These are phyloP conservation scores for Notodonta ziczac DNA, from an alignment of 2,888 invertebrate genomes.

Conservation along the genomic window DNA sequence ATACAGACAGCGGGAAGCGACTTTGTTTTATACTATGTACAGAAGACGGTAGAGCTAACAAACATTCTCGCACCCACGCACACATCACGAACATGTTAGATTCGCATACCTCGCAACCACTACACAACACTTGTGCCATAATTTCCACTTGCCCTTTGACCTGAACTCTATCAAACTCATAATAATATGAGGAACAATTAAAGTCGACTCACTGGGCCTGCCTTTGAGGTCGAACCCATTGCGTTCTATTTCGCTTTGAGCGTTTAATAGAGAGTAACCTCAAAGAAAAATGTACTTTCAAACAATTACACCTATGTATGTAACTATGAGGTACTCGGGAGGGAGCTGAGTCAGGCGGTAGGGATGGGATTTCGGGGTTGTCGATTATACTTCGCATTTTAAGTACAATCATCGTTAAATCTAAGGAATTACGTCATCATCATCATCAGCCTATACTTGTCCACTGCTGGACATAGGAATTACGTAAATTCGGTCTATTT, in stretches of 20 bases:
- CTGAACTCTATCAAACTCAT: constrained; percentile 67
- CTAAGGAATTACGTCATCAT: no score
- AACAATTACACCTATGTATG: constrained; percentile 83
- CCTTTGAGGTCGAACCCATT: constrained; percentile 75
- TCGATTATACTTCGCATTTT: constrained; percentile 33
- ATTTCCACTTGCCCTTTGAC: constrained; percentile 63
- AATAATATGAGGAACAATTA: constrained; percentile 83
- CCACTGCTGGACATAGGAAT: no score
- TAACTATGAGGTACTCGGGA: constrained; percentile 76
- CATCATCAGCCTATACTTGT: no score
- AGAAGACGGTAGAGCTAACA: no score
- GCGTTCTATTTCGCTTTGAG: constrained; percentile 81
- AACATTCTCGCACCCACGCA: no score
- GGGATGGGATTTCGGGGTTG: constrained; percentile 41
- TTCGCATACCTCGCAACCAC: constrained; percentile 3
- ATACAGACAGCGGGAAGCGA: no score
- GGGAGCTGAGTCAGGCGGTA: constrained; percentile 74
- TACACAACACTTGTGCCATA: constrained; percentile 24
- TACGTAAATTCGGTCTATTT: no score
- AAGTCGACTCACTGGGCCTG: constrained; percentile 66
- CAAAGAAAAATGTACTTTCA: constrained; percentile 84
- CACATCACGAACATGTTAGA: not conserved
- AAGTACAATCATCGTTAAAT: not conserved
- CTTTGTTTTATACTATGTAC: no score
- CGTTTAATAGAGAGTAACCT: constrained; percentile 83